Evolutionary conservation across 1,140 invertebrate species (phyloP), one percentile per base, ranked within the genome.

Genomic region (Eupristina koningsbergeri): DNA sequence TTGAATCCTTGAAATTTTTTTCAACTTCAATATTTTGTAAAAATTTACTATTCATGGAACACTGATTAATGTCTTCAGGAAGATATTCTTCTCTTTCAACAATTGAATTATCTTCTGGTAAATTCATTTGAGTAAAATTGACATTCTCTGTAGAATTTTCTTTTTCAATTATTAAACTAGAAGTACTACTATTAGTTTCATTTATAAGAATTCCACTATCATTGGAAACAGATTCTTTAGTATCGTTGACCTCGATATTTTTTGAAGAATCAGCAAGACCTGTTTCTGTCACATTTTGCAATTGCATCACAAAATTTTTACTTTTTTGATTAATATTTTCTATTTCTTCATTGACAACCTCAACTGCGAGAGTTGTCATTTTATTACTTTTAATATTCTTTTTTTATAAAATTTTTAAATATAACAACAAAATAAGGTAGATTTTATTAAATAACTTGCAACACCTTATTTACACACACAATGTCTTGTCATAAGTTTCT

Each of bases 161-260:
- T 73, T 73, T 22, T 26, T 41, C 39, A 29, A 36, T 29, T 15
- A n/a, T 53, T 22, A 41, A 58, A 73, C 3, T 45, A 1, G 67
- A 80, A 71, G 41, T 11, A 26, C 69, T 8, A 31, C 31, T 77
- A 31, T 53, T 58, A 69, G 22, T 77, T 69, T 50, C 47, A 69
- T 47, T 53, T 8, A 29, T 75, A 17, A 41, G 69, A 53, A 83
- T 77, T 2, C 61, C 81, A 77, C 74, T 83, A 19, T 83, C 74
- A 58, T 6, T 71, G 0, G 67, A n/a, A 1, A 47, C 3, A 58
- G 31, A 31, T 34, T 61, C 13, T 74, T 81, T 81, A 17, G 13
- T 45, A 81, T 63, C 9, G n/a, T 31, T 73, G 39, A 15, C 67
- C 80, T 61, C 64, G 34, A 45, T 63, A 71, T 78, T 78, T 29